Evolutionary conservation across 2,888 invertebrate species (phyloP).

Genomic region (Criorhina ranunculi): DNA sequence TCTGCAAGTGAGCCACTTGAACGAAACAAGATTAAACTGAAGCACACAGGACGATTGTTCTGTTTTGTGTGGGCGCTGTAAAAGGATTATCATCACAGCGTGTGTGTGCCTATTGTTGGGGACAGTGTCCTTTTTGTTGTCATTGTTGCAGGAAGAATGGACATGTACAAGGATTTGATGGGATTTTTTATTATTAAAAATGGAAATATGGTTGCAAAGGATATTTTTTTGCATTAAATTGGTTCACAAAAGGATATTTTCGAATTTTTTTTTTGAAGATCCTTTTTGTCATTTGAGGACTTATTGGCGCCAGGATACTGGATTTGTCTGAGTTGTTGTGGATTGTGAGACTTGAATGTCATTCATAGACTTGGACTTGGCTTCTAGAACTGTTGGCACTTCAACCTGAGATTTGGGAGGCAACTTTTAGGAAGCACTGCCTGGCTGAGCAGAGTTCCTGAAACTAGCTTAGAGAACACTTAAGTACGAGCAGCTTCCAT

Average conservation of each 20-base stretch:
- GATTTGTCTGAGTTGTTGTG: constrained; percentile 55
- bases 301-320: constrained; percentile 61
- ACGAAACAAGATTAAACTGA: constrained; percentile 70
- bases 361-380: too few relatives aligned
- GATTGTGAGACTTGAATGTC: too few relatives aligned
- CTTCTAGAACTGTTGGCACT: too few relatives aligned
- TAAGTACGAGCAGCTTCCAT: too few relatives aligned
- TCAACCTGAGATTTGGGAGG: too few relatives aligned
- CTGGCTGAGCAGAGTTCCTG: too few relatives aligned
- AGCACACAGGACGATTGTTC: not conserved
- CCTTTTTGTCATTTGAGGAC: constrained; percentile 14
- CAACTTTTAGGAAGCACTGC: too few relatives aligned
- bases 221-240: constrained; percentile 38
- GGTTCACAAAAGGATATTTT: constrained; percentile 37
- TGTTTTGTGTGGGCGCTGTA: constrained; percentile 26
- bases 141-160: constrained; percentile 49
- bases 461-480: too few relatives aligned
- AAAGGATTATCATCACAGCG: constrained; percentile 61
- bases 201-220: constrained; percentile 38
- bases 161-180: constrained; percentile 27
- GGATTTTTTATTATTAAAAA: constrained; percentile 49
- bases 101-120: constrained; percentile 23
- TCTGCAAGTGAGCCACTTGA: constrained; percentile 68
- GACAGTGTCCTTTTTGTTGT: constrained; percentile 41
- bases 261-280: constrained; percentile 34